Base-by-base conservation (phyloP, 2,113 vertebrate genomes). In the Xiphophorus hellerii region DNA sequence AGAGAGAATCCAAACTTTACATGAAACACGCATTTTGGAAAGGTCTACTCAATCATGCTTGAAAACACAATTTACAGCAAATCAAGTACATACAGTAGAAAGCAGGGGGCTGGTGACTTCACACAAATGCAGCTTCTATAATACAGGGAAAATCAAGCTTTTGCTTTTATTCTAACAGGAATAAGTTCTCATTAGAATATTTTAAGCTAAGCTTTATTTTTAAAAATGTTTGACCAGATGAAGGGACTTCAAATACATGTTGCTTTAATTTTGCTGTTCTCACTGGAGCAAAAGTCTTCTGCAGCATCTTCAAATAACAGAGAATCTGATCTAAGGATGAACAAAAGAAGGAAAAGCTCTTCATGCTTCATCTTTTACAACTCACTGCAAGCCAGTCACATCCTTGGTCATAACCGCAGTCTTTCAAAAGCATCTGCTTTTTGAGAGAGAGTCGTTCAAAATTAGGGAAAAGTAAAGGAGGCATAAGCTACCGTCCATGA, bases 221-320 rank as follows among this genome's bases (percentile, higher is more conserved):
- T 25, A 54, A 8, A 25, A 54, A 20, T 9, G 5, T n/a, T n/a
- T 7, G 20, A 10, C 9, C 7, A 25, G 7, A 25, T 20, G 14
- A 48, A 20, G 58, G 64, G 39, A 75, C 48, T 13, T 29, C 1
- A 69, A 58, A 58, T 31, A 25, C 28, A 67, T 29, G 14, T 3
- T 3, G 29, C 66, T 39, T 29, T 37, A 37, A 27, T 70, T 61
- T 25, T 66, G 37, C 30, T 60, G 25, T 60, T 80, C 31, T 20
- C 4, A 1, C 60, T 72, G 82, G 76, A 88, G 84, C 84, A 90
- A 90, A 89, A 89, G 87, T 81, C 74, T 15, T 65, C 84, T 72
- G 69, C 29, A 76, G 58, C 62, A 68, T 85, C 62, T 72, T 7
- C 20, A 58, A 73, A 82, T 28, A 51, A 27, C 17, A 75, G 15